Evolutionary conservation across 53 echinoderm and acorn worm species (phyloP).

Genomic region (Apostichopus leukothele): DNA sequence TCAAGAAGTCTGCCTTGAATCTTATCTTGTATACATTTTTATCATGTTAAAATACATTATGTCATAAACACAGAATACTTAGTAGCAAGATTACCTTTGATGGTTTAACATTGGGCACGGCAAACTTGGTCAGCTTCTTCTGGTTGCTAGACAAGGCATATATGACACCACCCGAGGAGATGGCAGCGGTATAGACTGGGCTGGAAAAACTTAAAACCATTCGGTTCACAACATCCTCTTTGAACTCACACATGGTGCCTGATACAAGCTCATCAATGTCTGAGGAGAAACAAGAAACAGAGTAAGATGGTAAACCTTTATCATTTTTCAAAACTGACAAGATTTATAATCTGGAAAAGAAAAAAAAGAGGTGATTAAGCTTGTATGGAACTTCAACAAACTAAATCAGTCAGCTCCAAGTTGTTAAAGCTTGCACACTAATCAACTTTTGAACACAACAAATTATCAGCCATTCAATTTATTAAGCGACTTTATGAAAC

Average conservation of each 20-base stretch:
- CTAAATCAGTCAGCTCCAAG: too few species aligned
- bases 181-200: conserved; percentile 71
- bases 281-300: conserved; percentile 23
- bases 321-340: too few species aligned
- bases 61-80: background rate
- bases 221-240: conserved; percentile 78
- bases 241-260: conserved; percentile 82
- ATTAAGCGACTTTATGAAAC: too few species aligned
- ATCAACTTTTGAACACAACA: too few species aligned
- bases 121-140: conserved; percentile 75
- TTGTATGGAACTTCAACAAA: too few species aligned
- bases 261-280: conserved; percentile 66
- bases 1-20: too few species aligned
- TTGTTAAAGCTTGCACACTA: too few species aligned
- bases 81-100: conserved; percentile 68
- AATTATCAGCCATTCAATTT: too few species aligned
- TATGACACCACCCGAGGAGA: conserved; percentile 67
- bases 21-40: too few species aligned
- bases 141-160: conserved; percentile 69
- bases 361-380: too few species aligned
- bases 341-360: too few species aligned
- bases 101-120: conserved; percentile 75
- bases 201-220: conserved; percentile 74
- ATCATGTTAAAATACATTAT: too few species aligned
- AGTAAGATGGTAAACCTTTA: background rate